Conservation (phyloP, 2,888 invertebrate genomes). For the Nomada lathburiana region DNA sequence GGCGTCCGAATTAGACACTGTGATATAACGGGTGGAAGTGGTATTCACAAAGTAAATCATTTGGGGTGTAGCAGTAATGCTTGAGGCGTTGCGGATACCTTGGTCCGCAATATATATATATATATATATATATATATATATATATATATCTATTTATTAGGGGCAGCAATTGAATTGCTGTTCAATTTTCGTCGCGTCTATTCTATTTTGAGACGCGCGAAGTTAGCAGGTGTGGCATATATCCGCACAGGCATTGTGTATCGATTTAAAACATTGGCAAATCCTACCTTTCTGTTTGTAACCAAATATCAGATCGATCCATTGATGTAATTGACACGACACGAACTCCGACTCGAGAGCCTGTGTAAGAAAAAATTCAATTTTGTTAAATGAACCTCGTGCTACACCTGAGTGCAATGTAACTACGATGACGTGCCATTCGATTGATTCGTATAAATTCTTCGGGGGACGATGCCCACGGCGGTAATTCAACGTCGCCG, state of each 20-base stretch:
- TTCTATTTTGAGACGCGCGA: too few species aligned
- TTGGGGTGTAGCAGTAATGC: too few species aligned
- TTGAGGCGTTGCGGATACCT: too few species aligned
- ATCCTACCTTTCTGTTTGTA: constrained; percentile 97
- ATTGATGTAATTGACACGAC: constrained; percentile 99
- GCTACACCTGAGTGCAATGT: background rate
- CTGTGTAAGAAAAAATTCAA: constrained; percentile 80
- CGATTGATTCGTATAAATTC: constrained; percentile 99
- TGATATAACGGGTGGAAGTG: background rate
- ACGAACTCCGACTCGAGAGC: constrained; percentile 99
- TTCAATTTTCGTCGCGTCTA: too few species aligned
- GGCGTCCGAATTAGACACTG: too few species aligned
- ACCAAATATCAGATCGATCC: constrained; percentile 99
- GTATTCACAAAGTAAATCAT: background rate
- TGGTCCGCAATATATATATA: too few species aligned
- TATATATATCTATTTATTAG: too few species aligned
- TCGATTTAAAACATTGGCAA: background rate
- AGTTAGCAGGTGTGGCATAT: background rate
- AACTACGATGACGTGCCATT: constrained; percentile 87
- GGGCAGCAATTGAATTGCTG: too few species aligned
- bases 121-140: too few species aligned
- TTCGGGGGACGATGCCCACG: constrained; percentile 98
- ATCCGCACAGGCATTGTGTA: too few species aligned
- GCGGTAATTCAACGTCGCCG: constrained; percentile 96
- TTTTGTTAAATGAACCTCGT: background rate